A percentile compares a stretch with the other conserved stretches of the same genome.
phyloP scores from a whole-genome alignment of 2,113 vertebrate species.

The Vulpes vulpes region DNA sequence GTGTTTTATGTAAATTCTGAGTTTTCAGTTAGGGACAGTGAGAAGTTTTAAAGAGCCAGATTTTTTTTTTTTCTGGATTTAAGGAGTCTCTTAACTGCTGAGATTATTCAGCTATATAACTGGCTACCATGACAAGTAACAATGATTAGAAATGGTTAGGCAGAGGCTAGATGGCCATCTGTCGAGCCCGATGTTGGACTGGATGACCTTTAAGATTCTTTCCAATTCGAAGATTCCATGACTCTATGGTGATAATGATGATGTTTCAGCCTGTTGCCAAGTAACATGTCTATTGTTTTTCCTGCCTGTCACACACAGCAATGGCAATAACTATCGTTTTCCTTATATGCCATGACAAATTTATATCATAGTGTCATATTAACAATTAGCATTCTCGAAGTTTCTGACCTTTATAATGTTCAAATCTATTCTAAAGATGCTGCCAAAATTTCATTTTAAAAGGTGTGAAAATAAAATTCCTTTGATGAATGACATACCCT shows the following conservation, averaged over 20 bases:
- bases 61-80: constrained; percentile 29
- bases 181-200: background rate
- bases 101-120: background rate
- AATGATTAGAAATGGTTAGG: background rate
- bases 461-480: constrained; percentile 44
- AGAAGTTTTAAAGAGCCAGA: constrained; percentile 33
- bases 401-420: constrained; percentile 55
- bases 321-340: constrained; percentile 59
- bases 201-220: constrained; percentile 59
- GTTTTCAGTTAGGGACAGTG: background rate
- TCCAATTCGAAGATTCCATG: constrained; percentile 19
- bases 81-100: background rate
- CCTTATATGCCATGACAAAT: constrained; percentile 59
- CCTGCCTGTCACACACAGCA: constrained; percentile 59
- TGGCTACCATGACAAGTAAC: background rate
- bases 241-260: constrained; percentile 33
- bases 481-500: constrained; percentile 27
- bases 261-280: constrained; percentile 60
- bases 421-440: constrained; percentile 33
- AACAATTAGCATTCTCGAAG: constrained; percentile 22
- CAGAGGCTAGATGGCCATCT: constrained; percentile 2
- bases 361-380: constrained; percentile 58
- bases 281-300: constrained; percentile 62
- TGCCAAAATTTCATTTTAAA: constrained; percentile 52
- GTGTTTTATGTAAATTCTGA: constrained; percentile 26